phyloP scores from a whole-genome alignment of 2,797 vertebrate genomes.

The Eptatretus atami region DNA sequence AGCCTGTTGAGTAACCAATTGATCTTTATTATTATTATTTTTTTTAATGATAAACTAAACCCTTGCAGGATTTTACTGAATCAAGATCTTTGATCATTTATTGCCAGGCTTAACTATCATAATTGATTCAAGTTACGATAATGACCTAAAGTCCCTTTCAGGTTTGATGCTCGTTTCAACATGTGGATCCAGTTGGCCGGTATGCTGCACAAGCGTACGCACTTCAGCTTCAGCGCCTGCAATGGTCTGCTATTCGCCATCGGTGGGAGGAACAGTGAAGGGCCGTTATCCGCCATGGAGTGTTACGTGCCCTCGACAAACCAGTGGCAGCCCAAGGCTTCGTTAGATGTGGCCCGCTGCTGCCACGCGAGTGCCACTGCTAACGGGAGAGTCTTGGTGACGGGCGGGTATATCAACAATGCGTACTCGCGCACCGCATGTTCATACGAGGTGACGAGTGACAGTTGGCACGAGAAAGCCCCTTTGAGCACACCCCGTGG shows the following conservation, averaged over 20 bases:
- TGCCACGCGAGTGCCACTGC: constrained; percentile 29
- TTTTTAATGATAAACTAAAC: too few relatives aligned
- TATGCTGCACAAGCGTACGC: constrained; percentile 37
- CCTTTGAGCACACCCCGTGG: constrained; percentile 26
- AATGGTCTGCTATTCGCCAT: constrained; percentile 30
- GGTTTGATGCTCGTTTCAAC: constrained; percentile 41
- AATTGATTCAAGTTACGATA: too few relatives aligned
- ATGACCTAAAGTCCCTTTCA: constrained; percentile 9
- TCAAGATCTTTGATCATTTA: too few relatives aligned
- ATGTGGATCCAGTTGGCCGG: constrained; percentile 38
- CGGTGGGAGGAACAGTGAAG: constrained; percentile 31
- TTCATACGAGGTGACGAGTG: constrained; percentile 18
- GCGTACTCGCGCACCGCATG: constrained; percentile 31
- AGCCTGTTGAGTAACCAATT: too few relatives aligned
- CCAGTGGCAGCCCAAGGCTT: constrained; percentile 27
- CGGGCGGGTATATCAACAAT: constrained; percentile 33
- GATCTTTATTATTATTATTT: too few relatives aligned
- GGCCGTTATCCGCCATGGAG: constrained; percentile 25
- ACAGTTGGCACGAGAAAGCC: constrained; percentile 22
- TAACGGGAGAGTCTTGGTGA: constrained; percentile 26
- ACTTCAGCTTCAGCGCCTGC: constrained; percentile 34
- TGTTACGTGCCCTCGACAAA: constrained; percentile 36
- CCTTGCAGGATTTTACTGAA: too few relatives aligned
- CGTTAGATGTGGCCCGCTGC: constrained; percentile 33
- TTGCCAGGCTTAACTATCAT: too few relatives aligned